Base-by-base conservation (phyloP, 2,113 vertebrate genomes). In the Carassius carassius region DNA sequence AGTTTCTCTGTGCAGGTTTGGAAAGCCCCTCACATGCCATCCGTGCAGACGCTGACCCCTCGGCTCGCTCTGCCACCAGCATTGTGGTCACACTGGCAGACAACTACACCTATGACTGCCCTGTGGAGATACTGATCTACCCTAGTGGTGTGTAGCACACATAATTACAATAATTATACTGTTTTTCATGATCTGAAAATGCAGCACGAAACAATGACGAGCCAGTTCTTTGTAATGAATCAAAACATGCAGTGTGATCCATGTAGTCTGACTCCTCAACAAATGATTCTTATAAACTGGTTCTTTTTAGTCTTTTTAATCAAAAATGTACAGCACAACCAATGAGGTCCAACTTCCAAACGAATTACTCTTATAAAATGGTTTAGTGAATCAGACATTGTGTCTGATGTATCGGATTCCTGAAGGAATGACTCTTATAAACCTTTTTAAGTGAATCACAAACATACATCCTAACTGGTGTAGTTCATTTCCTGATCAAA, bases 21-120 rank as follows among this genome's bases (percentile, higher is more conserved):
- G 97, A 99, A 90, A 99, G 98, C 88, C 97, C 98, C 0, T 98
- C 97, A 0, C 98, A 99, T 0, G 96, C 97, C 89, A 97, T 99
- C 89, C 95, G 97, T 21, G 98, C 97, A 0, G 98, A 99, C 0
- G 97, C 98, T 0, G 96, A 97, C 87, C 97, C 98, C 0, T 95
- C 92, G 0, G 97, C 97, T 10, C 89, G 82, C 87, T 99, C 96
- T 0, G 98, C 98, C 89, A 95, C 92, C 89, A 99, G 96, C 82
- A 93, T 99, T 1, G 65, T 96, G 77, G 94, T 99, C 95, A 98
- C 96, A 0, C 92, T 99, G 92, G 97, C 97, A 67, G 95, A 97
- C 83, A 98, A 95, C 82, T 98, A 99, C 90, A 97, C 96, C 41
- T 99, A 97, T 0, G 97, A 99, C 94, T 95, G 96, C 29, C 96